Conservation (phyloP, 2,797 vertebrate species). For the Botia kubotai region DNA sequence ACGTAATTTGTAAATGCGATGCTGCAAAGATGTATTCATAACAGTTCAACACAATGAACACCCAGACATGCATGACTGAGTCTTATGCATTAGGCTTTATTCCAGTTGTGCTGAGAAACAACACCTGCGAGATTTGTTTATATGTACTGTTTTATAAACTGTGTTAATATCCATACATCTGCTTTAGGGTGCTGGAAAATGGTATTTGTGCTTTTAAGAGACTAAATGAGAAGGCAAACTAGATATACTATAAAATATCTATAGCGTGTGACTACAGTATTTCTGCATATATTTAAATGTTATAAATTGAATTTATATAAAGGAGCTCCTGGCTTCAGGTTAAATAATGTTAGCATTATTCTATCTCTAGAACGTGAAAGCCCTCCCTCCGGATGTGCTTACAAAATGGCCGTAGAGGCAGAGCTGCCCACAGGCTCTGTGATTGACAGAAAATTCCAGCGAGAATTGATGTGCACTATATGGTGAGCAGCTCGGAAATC, state of each 20-base stretch:
- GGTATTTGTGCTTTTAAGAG: not conserved
- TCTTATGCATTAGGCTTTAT: constrained; percentile 12
- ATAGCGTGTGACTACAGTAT: not conserved
- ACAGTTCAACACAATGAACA: not conserved
- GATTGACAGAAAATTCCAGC: constrained; percentile 55
- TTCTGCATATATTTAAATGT: not conserved
- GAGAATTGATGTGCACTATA: constrained; percentile 57
- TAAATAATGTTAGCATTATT: constrained; percentile 17
- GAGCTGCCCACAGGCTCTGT: constrained; percentile 55
- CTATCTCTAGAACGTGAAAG: constrained; percentile 16
- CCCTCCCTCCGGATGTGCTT: constrained; percentile 37
- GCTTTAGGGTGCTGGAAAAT: not conserved
- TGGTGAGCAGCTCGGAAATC: constrained; percentile 41
- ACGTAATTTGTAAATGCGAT: not conserved
- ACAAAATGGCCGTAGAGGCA: constrained; percentile 61
- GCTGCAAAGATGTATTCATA: not conserved
- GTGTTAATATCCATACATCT: not conserved
- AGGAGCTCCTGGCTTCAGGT: not conserved
- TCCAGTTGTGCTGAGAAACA: not conserved
- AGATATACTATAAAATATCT: too few species aligned
- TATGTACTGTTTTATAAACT: not conserved
- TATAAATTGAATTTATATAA: not conserved
- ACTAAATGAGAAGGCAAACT: not conserved
- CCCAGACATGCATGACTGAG: constrained; percentile 8
- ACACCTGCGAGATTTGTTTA: not conserved